A percentile compares a stretch with the other conserved stretches of the same genome.
Evolutionary conservation across 2,888 invertebrate species (phyloP).

Genomic region (Tipula unca): DNA sequence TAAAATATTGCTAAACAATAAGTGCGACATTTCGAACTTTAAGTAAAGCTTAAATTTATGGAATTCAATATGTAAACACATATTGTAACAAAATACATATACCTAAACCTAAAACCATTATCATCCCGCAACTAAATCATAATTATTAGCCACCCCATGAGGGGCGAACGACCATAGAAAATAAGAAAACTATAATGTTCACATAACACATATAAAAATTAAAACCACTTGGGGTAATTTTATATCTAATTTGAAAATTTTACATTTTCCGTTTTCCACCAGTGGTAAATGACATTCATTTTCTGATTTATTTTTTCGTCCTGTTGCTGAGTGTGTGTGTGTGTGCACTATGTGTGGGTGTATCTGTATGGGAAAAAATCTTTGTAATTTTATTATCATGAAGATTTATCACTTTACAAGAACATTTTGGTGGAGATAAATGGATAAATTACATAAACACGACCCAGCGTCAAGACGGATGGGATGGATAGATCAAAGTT

Average conservation of each 20-base stretch:
- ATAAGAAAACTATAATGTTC: not conserved
- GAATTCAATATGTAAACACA: too few species aligned
- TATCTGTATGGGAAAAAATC: not conserved
- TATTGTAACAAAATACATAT: too few species aligned
- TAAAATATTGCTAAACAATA: too few species aligned
- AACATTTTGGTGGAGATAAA: not conserved
- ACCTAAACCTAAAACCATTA: not conserved
- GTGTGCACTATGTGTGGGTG: not conserved
- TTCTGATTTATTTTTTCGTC: not conserved
- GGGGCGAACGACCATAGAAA: not conserved
- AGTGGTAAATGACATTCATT: not conserved
- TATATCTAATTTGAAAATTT: not conserved
- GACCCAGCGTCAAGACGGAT: not conserved
- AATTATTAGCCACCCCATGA: not conserved
- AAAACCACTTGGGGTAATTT: not conserved
- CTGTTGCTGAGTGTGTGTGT: not conserved
- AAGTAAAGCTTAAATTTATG: too few species aligned
- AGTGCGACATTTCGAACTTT: too few species aligned
- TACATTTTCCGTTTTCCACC: not conserved
- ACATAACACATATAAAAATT: not conserved
- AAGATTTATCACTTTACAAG: not conserved
- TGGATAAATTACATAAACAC: not conserved
- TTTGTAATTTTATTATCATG: not conserved
- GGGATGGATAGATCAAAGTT: not conserved
- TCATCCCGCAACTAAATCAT: not conserved